Evolutionary conservation across 2,113 vertebrate genomes (phyloP).

Genomic region (Actenoides hombroni): DNA sequence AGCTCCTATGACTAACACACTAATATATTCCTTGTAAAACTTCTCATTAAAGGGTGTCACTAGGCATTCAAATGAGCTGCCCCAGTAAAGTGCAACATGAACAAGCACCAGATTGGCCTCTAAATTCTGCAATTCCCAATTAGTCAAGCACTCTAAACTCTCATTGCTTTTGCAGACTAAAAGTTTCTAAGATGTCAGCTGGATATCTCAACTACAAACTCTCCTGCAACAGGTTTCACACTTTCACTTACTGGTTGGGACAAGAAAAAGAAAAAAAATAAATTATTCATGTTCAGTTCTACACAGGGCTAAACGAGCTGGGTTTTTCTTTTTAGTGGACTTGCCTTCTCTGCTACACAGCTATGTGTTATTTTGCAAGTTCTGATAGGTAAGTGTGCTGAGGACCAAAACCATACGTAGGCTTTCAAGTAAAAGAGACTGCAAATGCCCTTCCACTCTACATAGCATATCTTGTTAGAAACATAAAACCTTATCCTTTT

Average conservation of each 20-base stretch:
- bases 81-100: background rate
- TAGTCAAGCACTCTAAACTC: background rate
- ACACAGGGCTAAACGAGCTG: background rate
- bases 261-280: background rate
- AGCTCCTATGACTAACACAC: background rate
- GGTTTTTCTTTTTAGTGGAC: background rate
- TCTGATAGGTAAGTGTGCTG: background rate
- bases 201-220: background rate
- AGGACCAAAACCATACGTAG: background rate
- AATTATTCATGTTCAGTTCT: background rate
- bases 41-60: background rate
- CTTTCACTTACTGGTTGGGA: background rate
- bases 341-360: background rate
- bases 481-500: conserved; percentile 12
- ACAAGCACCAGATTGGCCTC: background rate
- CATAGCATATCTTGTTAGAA: background rate
- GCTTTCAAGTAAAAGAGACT: conserved; percentile 5
- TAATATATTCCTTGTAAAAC: background rate
- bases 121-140: background rate
- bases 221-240: background rate
- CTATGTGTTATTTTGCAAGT: background rate
- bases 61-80: background rate
- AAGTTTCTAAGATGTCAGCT: background rate
- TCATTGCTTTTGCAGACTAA: background rate
- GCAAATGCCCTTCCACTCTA: conserved; percentile 30